Evolutionary conservation across 1,140 invertebrate genomes (phyloP), one percentile per base, ranked within the genome.

Genomic region (Calycopis cecrops): DNA sequence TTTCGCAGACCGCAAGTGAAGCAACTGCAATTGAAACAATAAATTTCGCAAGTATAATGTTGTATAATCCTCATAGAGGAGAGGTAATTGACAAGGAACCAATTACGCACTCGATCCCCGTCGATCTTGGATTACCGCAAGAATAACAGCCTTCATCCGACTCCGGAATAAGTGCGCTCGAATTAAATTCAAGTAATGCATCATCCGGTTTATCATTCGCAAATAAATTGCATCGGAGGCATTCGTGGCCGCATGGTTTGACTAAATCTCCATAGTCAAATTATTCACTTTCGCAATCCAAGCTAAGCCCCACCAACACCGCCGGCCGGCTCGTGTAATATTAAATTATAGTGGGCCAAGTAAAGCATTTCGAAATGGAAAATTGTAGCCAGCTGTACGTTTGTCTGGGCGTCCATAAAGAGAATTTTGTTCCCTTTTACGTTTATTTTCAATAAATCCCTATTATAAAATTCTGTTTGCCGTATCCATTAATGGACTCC

Each of bases 291-390:
- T 70, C 69, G 71, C 76, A 80, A 82, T 75, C 78, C 79, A 59
- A 71, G 65, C 76, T 77, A 84, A 80, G 76, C 78, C 69, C 70
- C 59, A 38, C 63, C 67, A 68, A 71, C 69, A 68, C 63, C 58
- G 67, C 65, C 52, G 53, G 52, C 55, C 60, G 57, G 65, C 59
- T 81, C 71, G 70, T 81, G 76, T 80, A 81, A 85, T 82, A 82
- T 85, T 85, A 85, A 82, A 85, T 82, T 79, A 82, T 77, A 79
- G 71, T 75, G 71, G 70, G 63, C 76, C 73, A 79, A 80, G 73
- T 73, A 79, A 78, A 72, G 67, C 71, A 81, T 84, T 84, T 75
- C 72, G 73, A 79, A 85, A 85, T 80, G 73, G 79, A 85, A 84
- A 85, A 82, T 85, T 79, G 77, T 81, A 76, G 74, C 69, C 72